phyloP scores from a whole-genome alignment of 2,888 invertebrate genomes.

The Brenthis hecate region DNA sequence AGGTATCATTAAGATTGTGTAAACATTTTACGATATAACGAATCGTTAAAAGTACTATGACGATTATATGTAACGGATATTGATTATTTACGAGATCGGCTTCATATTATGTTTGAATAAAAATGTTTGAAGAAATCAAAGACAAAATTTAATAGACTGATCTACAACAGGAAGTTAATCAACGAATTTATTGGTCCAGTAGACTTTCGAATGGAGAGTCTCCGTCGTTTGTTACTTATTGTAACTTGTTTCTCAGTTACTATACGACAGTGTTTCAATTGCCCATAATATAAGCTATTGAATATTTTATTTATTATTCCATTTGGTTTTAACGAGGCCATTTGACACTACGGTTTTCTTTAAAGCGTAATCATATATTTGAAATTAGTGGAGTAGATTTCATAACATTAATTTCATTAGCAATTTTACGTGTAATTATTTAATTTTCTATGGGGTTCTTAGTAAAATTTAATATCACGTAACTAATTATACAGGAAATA shows the following conservation, averaged over 20 bases:
- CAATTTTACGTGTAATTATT: too few species aligned
- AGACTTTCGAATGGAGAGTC: slow-evolving; percentile 55
- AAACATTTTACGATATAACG: slow-evolving; percentile 36
- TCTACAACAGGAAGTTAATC: slow-evolving; percentile 65
- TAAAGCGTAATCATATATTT: neutral
- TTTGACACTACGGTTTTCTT: slow-evolving; percentile 26
- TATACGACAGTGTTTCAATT: slow-evolving; percentile 44
- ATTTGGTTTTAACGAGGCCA: slow-evolving; percentile 36
- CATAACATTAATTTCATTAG: too few species aligned
- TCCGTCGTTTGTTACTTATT: slow-evolving; percentile 31
- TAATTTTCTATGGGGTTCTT: too few species aligned
- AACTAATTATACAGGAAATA: too few species aligned
- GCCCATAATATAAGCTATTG: slow-evolving; percentile 49
- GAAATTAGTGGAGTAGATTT: too few species aligned
- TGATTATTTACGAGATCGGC: slow-evolving; percentile 42
- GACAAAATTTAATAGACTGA: slow-evolving; percentile 47
- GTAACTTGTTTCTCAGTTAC: slow-evolving; percentile 37
- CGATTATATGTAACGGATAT: slow-evolving; percentile 38
- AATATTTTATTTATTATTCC: slow-evolving; percentile 45
- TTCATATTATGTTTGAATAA: slow-evolving; percentile 31
- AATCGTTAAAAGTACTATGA: slow-evolving; percentile 34
- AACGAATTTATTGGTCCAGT: slow-evolving; percentile 63
- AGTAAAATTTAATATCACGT: too few species aligned
- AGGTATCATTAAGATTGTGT: slow-evolving; percentile 36
- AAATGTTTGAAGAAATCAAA: slow-evolving; percentile 38